Evolutionary conservation across 1,140 invertebrate genomes (phyloP), one percentile per base, ranked within the genome.

Genomic region (Phymorhynchus buccinoides): DNA sequence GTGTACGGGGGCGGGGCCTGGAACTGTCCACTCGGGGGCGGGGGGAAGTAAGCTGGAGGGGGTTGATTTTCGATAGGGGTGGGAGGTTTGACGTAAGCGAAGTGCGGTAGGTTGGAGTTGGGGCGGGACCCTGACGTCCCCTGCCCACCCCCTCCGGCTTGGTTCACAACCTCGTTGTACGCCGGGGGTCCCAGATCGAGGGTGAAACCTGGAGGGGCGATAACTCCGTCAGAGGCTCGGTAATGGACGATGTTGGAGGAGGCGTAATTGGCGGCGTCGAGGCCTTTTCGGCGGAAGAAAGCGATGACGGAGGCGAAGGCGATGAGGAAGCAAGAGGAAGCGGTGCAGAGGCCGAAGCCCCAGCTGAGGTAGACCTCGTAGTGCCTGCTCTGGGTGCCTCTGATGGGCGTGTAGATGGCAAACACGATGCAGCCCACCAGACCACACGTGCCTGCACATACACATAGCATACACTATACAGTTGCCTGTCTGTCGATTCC

Each of bases 221-320:
- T 39, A 18, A 16, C 27, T 16, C 37, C 73, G 37, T 75, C 73
- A 1, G 73, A 75, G 0, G 73, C 73, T 1, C 35, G 7, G 73
- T 75, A 75, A 37, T 41, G 73, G 6, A 75, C 37, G 22, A 37
- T 39, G 37, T 75, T 75, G 73, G 73, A 75, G 3, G 73, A 35
- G 7, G 37, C 35, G 37, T 75, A 75, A 27, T 41, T 75, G 37
- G 16, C 32, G 14, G 41, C 73, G 27, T 75, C 73, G 9, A 75
- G 73, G 37, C 73, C 73, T 75, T 41, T 18, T 16, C 22, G 9
- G 27, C 27, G 68, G 18, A 75, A 75, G 37, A 41, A 75, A 27
- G 73, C 73, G 30, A 75, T 75, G 37, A 75, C 37, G 37, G 73
- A 75, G 73, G 73, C 37, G 30, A 75, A 75, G 37, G 73, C 37